Base-by-base conservation (phyloP, 2,888 invertebrate genomes). In the Apodemia hepburni region DNA sequence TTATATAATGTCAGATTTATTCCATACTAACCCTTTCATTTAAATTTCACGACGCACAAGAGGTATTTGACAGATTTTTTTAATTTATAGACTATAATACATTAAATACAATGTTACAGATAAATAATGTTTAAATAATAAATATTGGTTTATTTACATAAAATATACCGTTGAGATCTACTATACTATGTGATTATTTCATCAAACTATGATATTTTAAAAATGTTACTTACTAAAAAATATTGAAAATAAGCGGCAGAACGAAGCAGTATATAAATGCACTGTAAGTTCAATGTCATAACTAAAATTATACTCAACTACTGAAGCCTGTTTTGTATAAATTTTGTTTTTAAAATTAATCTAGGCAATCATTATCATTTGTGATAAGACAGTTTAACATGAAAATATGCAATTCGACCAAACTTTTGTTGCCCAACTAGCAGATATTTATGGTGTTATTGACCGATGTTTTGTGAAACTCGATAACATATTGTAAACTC, bases 51-150 rank as follows among this genome's bases (percentile, higher is more conserved):
- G 38, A 38, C 12, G 11, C 38, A 12, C 38, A 38, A 38, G 11
- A 38, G 38, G 38, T 12, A 33, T 33, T 12, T 38, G 38, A 38
- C 38, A 12, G 38, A 4, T 38, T 11, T 38, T 3, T 38, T 38
- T 38, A 38, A 15, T 38, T 38, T 38, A 38, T 38, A 4, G 3
- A 38, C 38, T 38, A 12, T 12, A 51, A 51, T 54, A 27, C 54
- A 54, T 54, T 27, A 54, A 27, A 22, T 22, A 27, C 7, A 22
- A 54, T 54, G 64, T 62, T 66, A 65, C 72, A 71, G 71, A 73
- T 73, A 70, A 71, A 69, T 69, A 66, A 71, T 71, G 35, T 33
- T 33, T 33, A 33, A 33, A 33, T 60, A 61, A 64, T 64, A 64
- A 62, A 65, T 65, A 65, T 29, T 27, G 60, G 38, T 51, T 42